Evolutionary conservation across 2,888 invertebrate species (phyloP), one percentile per base, ranked within the genome.

Genomic region (Mellilla xanthometata): DNA sequence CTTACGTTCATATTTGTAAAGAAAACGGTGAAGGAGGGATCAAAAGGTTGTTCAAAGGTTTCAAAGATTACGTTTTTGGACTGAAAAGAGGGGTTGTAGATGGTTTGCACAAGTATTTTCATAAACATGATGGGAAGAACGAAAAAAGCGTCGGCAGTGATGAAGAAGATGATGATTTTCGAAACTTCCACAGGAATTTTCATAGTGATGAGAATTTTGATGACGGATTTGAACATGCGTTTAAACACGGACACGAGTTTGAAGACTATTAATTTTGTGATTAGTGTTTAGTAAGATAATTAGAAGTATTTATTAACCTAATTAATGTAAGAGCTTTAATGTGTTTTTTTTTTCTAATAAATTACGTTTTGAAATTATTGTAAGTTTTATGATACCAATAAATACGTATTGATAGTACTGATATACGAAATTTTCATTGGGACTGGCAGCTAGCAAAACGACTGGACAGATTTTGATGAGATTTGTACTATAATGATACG

Each of bases 71-170:
- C 49, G 49, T 80, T 0, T 24, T 57, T 19, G 58, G 56, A 24
- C 31, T 79, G 1, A 69, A 71, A 28, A 67, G 54, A 40, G 67
- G 68, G 1, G 51, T 81, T 0, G 48, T 68, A 0, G 64, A 69
- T 41, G 63, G 73, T 4, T 47, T 81, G 3, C 62, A 70, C 3
- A 66, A 40, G 9, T 51, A 69, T n/a, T 62, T 78, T 19, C 56
- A 62, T 39, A 65, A 56, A 15, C 42, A 63, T 10, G 55, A 62
- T 8, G 32, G 11, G 8, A 38, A 43, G 1, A 19, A 43, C 7
- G 26, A 43, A 1, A 26, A 36, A 10, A 24, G 24, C 8, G 35
- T 24, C 3, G 26, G 12, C 35, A 36, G 35, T 19, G 8, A 19
- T 28, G 42, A 1, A 46, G 27, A 34, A 9, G 12, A 26, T 11